Evolutionary conservation across 1,140 invertebrate species (phyloP).

Genomic region (Teleopsis dalmanni): DNA sequence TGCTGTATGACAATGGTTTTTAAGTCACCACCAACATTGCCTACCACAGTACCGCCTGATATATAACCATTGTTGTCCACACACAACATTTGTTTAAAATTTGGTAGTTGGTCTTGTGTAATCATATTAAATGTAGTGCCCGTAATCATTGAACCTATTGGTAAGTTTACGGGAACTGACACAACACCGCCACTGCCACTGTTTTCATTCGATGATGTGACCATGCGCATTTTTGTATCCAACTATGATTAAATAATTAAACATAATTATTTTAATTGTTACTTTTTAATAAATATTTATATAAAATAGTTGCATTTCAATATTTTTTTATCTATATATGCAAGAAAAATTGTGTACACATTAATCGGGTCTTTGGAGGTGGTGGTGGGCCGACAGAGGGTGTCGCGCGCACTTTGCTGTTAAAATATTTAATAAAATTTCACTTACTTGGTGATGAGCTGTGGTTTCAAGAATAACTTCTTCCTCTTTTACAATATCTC

Average conservation of each 20-base stretch:
- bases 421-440: neutral
- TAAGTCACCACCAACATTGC: constrained; percentile 49
- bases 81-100: constrained; percentile 72
- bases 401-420: constrained; percentile 2
- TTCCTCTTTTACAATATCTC: constrained; percentile 40
- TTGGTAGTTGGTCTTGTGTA: constrained; percentile 70
- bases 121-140: constrained; percentile 77
- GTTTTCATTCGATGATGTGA: constrained; percentile 40
- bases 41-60: constrained; percentile 53
- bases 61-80: constrained; percentile 74
- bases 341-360: constrained; percentile 12
- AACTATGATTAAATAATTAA: constrained; percentile 19
- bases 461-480: constrained; percentile 39
- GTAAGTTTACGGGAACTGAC: constrained; percentile 57
- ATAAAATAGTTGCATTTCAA: neutral
- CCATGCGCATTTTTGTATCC: constrained; percentile 43
- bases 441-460: constrained; percentile 31
- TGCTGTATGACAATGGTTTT: constrained; percentile 73
- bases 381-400: constrained; percentile 1
- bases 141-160: constrained; percentile 70
- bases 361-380: constrained; percentile 4
- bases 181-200: constrained; percentile 36
- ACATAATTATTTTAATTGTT: constrained; percentile 1
- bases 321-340: neutral
- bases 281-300: neutral